A percentile compares a stretch with the other conserved stretches of the same genome.
Conservation (phyloP, 2,797 vertebrate species). For the Tadarida brasiliensis region DNA sequence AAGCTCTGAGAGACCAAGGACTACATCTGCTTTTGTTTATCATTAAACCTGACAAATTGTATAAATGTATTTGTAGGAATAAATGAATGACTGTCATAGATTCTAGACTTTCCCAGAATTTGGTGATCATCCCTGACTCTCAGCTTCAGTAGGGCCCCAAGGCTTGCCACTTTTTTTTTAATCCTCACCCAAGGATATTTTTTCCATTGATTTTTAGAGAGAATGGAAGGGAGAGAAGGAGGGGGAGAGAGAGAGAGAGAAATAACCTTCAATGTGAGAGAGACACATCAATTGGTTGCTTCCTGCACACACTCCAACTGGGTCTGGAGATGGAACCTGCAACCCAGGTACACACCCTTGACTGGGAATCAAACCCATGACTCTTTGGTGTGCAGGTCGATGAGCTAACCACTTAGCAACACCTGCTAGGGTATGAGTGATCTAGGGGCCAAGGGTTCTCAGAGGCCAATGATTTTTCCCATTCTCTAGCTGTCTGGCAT, state of each 20-base stretch:
- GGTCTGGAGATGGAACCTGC: too few species aligned
- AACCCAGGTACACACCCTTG: too few species aligned
- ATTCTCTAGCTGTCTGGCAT: neutral
- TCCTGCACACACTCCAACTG: too few species aligned
- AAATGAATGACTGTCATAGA: slow-evolving; percentile 5
- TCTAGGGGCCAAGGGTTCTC: neutral
- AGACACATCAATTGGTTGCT: too few species aligned
- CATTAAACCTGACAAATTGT: neutral
- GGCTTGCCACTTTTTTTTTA: neutral
- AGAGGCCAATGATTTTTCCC: neutral
- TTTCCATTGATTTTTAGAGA: too few species aligned
- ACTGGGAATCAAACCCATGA: too few species aligned
- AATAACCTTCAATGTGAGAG: too few species aligned
- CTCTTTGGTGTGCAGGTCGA: too few species aligned
- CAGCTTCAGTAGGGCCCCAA: neutral
- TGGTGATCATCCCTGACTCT: neutral
- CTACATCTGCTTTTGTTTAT: slow-evolving; percentile 41
- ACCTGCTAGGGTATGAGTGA: neutral
- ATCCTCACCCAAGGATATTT: too few species aligned
- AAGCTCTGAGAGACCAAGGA: neutral
- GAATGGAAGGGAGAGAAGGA: too few species aligned
- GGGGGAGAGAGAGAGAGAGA: too few species aligned
- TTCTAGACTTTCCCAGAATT: neutral
- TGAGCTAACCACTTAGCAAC: too few species aligned
- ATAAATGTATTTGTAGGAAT: slow-evolving; percentile 35